A percentile compares a stretch with the other conserved stretches of the same genome.
These are phyloP conservation scores for Sebastes kiyomatsui DNA, from an alignment of 2,797 vertebrate genomes.

Conservation along the genomic window DNA sequence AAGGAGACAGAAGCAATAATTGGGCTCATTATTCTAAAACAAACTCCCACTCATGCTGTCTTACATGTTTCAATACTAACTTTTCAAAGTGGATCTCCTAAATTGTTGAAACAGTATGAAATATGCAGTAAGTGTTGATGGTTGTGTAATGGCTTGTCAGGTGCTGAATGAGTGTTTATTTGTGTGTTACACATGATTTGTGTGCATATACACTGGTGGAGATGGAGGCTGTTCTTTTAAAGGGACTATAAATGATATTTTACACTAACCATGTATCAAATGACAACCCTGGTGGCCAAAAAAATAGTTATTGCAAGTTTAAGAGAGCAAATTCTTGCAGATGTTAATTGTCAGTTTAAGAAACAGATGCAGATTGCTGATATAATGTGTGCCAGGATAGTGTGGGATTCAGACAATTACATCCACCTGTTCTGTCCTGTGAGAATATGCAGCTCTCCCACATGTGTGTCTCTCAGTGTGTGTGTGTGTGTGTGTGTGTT, in stretches of 20 bases:
- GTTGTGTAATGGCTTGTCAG: constrained; percentile 7
- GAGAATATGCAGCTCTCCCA: not conserved
- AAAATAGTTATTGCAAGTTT: not conserved
- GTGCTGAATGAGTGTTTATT: not conserved
- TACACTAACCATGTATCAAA: not conserved
- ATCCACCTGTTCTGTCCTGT: constrained; percentile 29
- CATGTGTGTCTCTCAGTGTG: not conserved
- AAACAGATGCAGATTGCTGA: constrained; percentile 7
- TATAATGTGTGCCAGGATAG: constrained; percentile 5
- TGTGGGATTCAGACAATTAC: constrained; percentile 23
- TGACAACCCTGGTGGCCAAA: not conserved
- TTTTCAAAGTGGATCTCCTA: not conserved
- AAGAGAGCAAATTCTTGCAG: not conserved
- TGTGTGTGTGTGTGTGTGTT: not conserved
- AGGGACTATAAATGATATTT: not conserved
- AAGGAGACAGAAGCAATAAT: constrained; percentile 9
- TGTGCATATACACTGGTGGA: not conserved
- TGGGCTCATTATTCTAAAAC: constrained; percentile 23
- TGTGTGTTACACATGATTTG: constrained; percentile 8
- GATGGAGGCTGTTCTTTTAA: not conserved
- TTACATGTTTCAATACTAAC: constrained; percentile 11
- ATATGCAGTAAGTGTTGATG: constrained; percentile 14
- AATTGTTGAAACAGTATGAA: constrained; percentile 6
- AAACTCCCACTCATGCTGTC: not conserved
- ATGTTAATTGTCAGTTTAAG: not conserved